Evolutionary conservation across 37 sponge, comb jelly and placozoan species (phyloP).

Genomic region (Halisarca cf. caerulea): DNA sequence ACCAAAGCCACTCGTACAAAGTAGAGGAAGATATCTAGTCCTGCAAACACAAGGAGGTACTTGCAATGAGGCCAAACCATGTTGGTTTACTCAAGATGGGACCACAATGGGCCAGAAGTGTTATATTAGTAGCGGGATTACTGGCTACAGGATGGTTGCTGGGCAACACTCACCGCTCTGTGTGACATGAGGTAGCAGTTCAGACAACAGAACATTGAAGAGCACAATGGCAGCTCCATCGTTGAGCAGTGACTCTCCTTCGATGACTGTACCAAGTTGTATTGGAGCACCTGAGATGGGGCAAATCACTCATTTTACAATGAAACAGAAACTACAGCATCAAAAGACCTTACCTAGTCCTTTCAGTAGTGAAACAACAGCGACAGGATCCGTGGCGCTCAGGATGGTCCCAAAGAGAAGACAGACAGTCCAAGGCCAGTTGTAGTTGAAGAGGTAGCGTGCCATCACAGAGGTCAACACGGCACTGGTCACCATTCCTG

Average conservation of each 20-base stretch:
- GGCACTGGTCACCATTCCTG: slow-evolving; percentile 71
- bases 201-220: slow-evolving; percentile 77
- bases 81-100: too few relatives aligned
- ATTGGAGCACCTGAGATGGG: slow-evolving; percentile 58
- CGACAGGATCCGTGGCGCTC: slow-evolving; percentile 96
- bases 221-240: slow-evolving; percentile 94
- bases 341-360: slow-evolving; percentile 59
- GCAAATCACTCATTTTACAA: neutral
- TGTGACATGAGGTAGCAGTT: slow-evolving; percentile 55
- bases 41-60: too few relatives aligned
- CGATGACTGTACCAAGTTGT: slow-evolving; percentile 83
- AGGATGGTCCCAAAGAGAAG: slow-evolving; percentile 84
- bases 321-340: neutral
- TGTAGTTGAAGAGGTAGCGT: slow-evolving; percentile 80
- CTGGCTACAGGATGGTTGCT: too few relatives aligned
- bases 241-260: slow-evolving; percentile 94
- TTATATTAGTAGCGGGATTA: too few relatives aligned
- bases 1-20: slow-evolving; percentile 66
- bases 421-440: slow-evolving; percentile 85
- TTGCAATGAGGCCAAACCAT: too few relatives aligned
- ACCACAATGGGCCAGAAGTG: too few relatives aligned
- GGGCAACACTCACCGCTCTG: slow-evolving; percentile 41
- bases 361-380: slow-evolving; percentile 86
- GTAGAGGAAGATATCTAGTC: slow-evolving; percentile 56
- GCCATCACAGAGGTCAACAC: slow-evolving; percentile 76